Evolutionary conservation across 1,140 invertebrate genomes (phyloP), one percentile per base, ranked within the genome.

Genomic region (Venustaconcha ellipsiformis): DNA sequence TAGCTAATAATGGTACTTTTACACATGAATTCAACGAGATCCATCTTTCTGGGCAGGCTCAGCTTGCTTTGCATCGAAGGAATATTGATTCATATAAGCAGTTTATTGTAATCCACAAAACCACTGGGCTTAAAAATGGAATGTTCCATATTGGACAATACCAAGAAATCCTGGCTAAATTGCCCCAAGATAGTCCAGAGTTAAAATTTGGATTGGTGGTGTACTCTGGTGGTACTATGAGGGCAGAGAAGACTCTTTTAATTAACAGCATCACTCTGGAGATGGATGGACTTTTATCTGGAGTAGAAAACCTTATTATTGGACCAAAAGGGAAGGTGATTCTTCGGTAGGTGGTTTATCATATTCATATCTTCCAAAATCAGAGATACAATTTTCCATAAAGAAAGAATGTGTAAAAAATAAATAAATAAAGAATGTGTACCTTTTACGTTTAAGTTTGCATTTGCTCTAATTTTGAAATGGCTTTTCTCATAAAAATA

Each of bases 191-290:
- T 56, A 84, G 80, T 57, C 85, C 85, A 13, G 83, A 86, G 62
- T 67, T 86, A 14, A 70, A 83, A 78, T 86, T 82, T 78, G 81
- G 83, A 15, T 48, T 86, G 37, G 63, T 68, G 57, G 80, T 84
- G 6, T 86, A 85, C 67, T 70, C 79, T 18, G 78, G 76, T 57
- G 81, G 82, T 12, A 59, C 68, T n/a, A 80, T 86, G 76, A 63
- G 75, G 26, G 77, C 79, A 0, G 79, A 80, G 37, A 75, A 77
- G 64, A 72, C 66, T 23, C 74, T 86, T 13, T 74, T 78, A 1
- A 76, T 86, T 14, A 82, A 80, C 8, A 78, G 78, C 62, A 84
- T 86, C 26, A 83, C 83, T 11, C 72, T 86, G n/a, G 81, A 84
- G 67, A 60, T 85, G 18, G 76, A 86, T 70, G 84, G 84, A 13